Base-by-base conservation (phyloP, 2,113 vertebrate genomes). In the Lepisosteus oculatus region DNA sequence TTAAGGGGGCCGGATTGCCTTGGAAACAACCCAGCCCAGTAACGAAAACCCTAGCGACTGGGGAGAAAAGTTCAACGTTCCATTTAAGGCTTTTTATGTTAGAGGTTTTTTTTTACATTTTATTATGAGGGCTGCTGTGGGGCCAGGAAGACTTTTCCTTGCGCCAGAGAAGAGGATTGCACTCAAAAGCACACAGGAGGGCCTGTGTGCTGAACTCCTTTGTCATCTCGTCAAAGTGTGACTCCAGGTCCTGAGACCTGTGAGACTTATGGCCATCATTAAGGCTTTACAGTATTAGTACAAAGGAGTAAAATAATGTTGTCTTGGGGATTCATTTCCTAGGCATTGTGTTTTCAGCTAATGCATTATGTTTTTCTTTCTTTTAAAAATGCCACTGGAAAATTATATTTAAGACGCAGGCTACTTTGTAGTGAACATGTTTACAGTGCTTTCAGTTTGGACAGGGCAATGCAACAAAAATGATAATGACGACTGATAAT, bases 171-270 rank as follows among this genome's bases (percentile, higher is more conserved):
- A 51, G 47, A 59, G 51, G 73, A 74, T 74, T 79, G 43, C 29
- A 62, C 69, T 70, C 43, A 61, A 15, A 68, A 15, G 47, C 45
- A 54, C 45, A 55, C 9, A 8, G n/a, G 14, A 14, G 65, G 43
- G 14, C 13, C 65, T 67, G 43, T 47, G 3, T 67, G 65, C 6
- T 12, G 42, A 14, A 63, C 61, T 63, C 61, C 61, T 17, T 43
- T 47, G 44, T 15, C 12, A n/a, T 44, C 43, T 13, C 43, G 7
- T n/a, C 3, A 7, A 14, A 66, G 43, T 47, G 7, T 66, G 43
- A 76, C 84, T 78, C 76, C 75, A 82, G 72, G 82, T 86, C 82
- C 75, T 88, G 85, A 85, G 85, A 14, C 83, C 57, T 84, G 86
- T 84, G 78, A 76, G 84, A 71, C 84, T 89, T 85, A 13, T 15